Evolutionary conservation across 30 jellyfish, hydroid and myxozoan species (phyloP).

Genomic region (Aurelia coerulea): DNA sequence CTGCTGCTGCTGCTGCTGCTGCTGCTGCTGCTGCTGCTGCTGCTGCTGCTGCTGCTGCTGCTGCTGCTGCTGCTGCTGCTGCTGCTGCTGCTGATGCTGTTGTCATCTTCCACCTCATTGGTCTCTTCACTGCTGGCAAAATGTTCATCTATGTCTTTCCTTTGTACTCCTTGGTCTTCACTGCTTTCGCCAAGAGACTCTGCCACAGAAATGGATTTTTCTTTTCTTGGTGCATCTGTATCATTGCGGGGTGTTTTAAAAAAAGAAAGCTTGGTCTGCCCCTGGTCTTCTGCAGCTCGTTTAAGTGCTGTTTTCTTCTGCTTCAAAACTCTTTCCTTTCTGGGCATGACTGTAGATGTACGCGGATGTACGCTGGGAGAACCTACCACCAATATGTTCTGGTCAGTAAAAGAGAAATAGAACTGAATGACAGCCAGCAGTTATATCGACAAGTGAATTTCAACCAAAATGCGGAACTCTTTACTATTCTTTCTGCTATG

Average conservation of each 20-base stretch:
- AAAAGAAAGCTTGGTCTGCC: slow-evolving; percentile 1
- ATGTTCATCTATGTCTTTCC: slow-evolving; percentile 21
- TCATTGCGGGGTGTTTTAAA: slow-evolving; percentile 10
- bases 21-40: slow-evolving; percentile 20
- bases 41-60: slow-evolving; percentile 25
- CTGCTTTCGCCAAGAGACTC: slow-evolving; percentile 32
- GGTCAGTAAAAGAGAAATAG: slow-evolving; percentile 5
- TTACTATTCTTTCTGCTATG: too few species aligned
- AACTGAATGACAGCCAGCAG: slow-evolving; percentile 13
- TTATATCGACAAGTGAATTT: slow-evolving; percentile 7
- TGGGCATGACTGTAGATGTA: slow-evolving; percentile 26
- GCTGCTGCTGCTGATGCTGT: slow-evolving; percentile 19
- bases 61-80: slow-evolving; percentile 6
- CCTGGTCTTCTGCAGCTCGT: slow-evolving; percentile 46
- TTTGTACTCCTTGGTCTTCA: slow-evolving; percentile 25
- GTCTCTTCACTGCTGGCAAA: slow-evolving; percentile 12
- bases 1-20: slow-evolving; percentile 25
- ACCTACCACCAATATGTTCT: slow-evolving; percentile 3
- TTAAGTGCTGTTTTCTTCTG: slow-evolving; percentile 30
- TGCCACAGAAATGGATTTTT: slow-evolving; percentile 22
- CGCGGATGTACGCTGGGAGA: not conserved
- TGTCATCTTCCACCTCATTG: slow-evolving; percentile 13
- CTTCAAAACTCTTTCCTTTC: slow-evolving; percentile 29
- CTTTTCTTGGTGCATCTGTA: not conserved
- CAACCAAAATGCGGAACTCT: not conserved